Evolutionary conservation across 2,797 vertebrate genomes (phyloP).

Genomic region (Pagetopsis macropterus): DNA sequence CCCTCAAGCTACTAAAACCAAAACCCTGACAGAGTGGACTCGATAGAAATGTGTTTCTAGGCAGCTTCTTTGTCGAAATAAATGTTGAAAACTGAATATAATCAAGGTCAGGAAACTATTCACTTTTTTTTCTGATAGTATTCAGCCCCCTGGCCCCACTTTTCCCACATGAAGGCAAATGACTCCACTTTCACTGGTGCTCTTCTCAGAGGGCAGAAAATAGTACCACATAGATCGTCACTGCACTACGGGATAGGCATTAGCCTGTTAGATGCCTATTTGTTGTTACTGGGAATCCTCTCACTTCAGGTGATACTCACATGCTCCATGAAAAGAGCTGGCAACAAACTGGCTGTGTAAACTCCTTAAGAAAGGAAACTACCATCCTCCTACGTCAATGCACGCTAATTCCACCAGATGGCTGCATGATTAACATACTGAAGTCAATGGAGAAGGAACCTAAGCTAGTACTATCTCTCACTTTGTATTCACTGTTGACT

Average conservation of each 20-base stretch:
- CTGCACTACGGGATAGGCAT: slow-evolving; percentile 1
- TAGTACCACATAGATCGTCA: not conserved
- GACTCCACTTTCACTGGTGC: not conserved
- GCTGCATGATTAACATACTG: slow-evolving; percentile 66
- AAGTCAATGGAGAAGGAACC: slow-evolving; percentile 38
- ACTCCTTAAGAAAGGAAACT: slow-evolving; percentile 68
- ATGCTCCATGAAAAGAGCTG: slow-evolving; percentile 42
- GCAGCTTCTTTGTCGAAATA: slow-evolving; percentile 41
- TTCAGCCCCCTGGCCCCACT: slow-evolving; percentile 10
- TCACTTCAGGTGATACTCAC: slow-evolving; percentile 54
- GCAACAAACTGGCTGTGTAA: slow-evolving; percentile 49
- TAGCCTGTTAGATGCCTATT: not conserved
- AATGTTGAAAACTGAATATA: slow-evolving; percentile 48
- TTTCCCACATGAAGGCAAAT: slow-evolving; percentile 29
- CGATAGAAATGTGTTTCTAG: slow-evolving; percentile 46
- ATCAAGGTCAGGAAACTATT: slow-evolving; percentile 42
- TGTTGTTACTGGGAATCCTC: slow-evolving; percentile 21
- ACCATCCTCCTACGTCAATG: slow-evolving; percentile 73
- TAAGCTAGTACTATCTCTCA: slow-evolving; percentile 24
- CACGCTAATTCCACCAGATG: slow-evolving; percentile 70
- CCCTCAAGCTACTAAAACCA: slow-evolving; percentile 34
- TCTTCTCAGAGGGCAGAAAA: not conserved
- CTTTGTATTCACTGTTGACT: slow-evolving; percentile 33
- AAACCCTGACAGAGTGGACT: slow-evolving; percentile 28
- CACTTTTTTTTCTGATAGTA: slow-evolving; percentile 29